Base-by-base conservation (phyloP, 2,888 invertebrate species). In the Atethmia centrago region DNA sequence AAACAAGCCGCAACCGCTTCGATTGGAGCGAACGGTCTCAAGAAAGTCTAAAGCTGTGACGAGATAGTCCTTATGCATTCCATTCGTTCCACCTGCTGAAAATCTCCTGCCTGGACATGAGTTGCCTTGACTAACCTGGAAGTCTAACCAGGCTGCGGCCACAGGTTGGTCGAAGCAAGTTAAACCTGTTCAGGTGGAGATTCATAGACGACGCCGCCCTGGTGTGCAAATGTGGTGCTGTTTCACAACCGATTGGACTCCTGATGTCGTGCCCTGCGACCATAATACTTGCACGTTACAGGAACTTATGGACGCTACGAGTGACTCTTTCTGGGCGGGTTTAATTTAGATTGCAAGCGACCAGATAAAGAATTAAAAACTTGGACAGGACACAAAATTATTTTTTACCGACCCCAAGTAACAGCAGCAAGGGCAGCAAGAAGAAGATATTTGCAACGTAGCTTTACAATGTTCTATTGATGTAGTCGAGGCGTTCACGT, bases 401-500 rank as follows among this genome's bases (percentile, higher is more conserved):
- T 21, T 47, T 67, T 61, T 45, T 19, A 19, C 31, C 10, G n/a
- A n/a, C 19, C 14, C 47, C 12, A n/a, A 51, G 3, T 5, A 19
- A 28, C 19, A n/a, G 36, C 2, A 2, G 4, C 19, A 31, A 19
- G 36, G 14, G 14, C 28, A 19, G 47, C 16, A 31, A 25, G 5
- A 53, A 40, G 28, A 72, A 40, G 14, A 47, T 31, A 49, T 49
- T 56, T 58, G 49, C 21, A 51, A 42, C 7, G 25, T 36, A 21
- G 49, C 21, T n/a, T 55, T 16, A 55, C 21, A 42, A 49, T 64
- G 62, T 40, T 69, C 69, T 80, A 62, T 74, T 53, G 51, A 71
- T 63, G 67, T 45, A 63, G 81, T 79, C 79, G 81, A 83, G 70
- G 80, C 74, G 74, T 71, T 87, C 80, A 88, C 88, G 88, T 88